Evolutionary conservation across 2,113 vertebrate species (phyloP).

Genomic region (Gnathonemus longibarbis): DNA sequence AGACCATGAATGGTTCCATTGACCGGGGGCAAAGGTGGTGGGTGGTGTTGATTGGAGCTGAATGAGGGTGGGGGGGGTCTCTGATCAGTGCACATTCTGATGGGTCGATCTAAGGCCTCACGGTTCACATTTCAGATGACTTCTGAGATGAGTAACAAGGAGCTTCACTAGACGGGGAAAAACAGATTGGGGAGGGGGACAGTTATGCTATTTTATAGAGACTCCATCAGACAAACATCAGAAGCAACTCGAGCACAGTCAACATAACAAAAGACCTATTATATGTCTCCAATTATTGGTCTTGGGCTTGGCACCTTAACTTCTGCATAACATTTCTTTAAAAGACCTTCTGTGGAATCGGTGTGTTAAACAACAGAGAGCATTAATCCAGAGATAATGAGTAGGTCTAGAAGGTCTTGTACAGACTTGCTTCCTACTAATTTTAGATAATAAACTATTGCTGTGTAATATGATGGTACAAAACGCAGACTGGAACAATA

Average conservation of each 20-base stretch:
- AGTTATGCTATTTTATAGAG: background rate
- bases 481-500: background rate
- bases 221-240: background rate
- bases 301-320: background rate
- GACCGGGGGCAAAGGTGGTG: background rate
- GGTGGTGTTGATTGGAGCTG: background rate
- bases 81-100: background rate
- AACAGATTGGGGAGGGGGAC: background rate
- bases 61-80: background rate
- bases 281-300: background rate
- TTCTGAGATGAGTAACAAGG: background rate
- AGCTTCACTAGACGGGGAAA: slow-evolving; percentile 13
- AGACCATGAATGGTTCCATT: background rate
- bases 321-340: background rate
- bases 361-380: background rate
- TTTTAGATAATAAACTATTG: background rate
- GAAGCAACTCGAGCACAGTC: background rate
- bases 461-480: background rate
- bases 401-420: background rate
- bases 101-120: background rate
- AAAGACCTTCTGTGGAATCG: background rate
- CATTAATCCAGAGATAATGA: background rate
- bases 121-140: background rate
- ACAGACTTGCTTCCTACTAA: background rate
- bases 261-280: background rate